Base-by-base conservation (phyloP, 2,888 invertebrate genomes). In the Lottia scabra region DNA sequence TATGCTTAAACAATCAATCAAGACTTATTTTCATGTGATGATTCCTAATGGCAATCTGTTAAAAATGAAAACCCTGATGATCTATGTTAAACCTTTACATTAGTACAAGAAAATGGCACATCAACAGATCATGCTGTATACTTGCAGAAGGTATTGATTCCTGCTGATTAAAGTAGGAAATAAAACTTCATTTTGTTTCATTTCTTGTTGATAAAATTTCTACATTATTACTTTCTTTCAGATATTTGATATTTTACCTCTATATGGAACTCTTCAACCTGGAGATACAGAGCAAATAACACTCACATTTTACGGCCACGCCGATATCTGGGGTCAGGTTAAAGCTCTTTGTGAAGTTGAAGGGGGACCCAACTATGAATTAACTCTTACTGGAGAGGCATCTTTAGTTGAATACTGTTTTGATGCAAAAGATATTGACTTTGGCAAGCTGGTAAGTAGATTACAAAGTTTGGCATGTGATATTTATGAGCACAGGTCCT, bases 281-380 rank as follows among this genome's bases (percentile, higher is more conserved):
- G 89, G 88, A 5, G 87, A 88, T 75, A 87, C 87, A 15, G 89
- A 90, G 70, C 88, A 88, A 75, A 83, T 90, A 43, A 88, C 89
- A 65, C 84, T 90, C 80, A 90, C 89, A 74, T 90, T 89, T 77
- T 90, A 86, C 81, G 90, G 90, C 38, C 89, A 90, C 81, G 84
- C 88, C 45, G 85, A 89, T 80, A 87, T 89, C 43, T 84, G 82
- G 78, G 87, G 88, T 64, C 78, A 84, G 69, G 88, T 86, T 16
- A 85, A 84, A 78, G 90, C 90, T 45, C 78, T 88, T 13, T 90
- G 90, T 82, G 87, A 88, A 67, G 87, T 90, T 2, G 87, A 88
- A 72, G 89, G 88, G 38, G 90, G 90, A 43, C 90, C 90, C 0
- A 87, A 84, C 0, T 90, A 90, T 78, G 87, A 88, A 73, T 73